A percentile compares a stretch with the other conserved stretches of the same genome.
Evolutionary conservation across 2,888 invertebrate species (phyloP).

Genomic region (Eretmocerus hayati): DNA sequence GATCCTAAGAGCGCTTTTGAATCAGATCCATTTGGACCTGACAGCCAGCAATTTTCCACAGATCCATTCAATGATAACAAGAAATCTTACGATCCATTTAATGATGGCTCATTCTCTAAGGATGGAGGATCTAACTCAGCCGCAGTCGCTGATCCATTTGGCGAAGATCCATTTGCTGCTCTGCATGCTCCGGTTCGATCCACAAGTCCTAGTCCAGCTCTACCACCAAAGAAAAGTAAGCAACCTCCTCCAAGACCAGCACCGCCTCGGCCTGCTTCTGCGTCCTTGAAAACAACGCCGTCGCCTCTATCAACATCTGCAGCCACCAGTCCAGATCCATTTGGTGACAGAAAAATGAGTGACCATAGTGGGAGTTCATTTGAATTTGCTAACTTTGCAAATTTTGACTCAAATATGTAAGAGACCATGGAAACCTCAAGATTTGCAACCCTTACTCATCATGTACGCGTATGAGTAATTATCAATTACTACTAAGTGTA

Average conservation of each 20-base stretch:
- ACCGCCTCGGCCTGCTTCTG: slow-evolving; percentile 60
- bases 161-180: slow-evolving; percentile 85
- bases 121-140: not conserved
- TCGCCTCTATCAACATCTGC: slow-evolving; percentile 50
- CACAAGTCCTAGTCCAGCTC: slow-evolving; percentile 55
- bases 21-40: not conserved
- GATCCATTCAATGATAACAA: not conserved
- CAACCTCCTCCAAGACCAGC: slow-evolving; percentile 84
- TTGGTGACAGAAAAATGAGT: slow-evolving; percentile 39
- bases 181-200: slow-evolving; percentile 69
- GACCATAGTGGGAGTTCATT: slow-evolving; percentile 37
- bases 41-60: not conserved
- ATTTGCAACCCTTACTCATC: too few species aligned
- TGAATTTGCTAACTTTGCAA: slow-evolving; percentile 72
- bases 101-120: not conserved
- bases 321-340: slow-evolving; percentile 46
- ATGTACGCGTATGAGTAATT: not conserved
- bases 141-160: slow-evolving; percentile 65
- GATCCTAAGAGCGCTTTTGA: not conserved
- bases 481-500: not conserved
- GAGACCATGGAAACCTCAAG: too few species aligned
- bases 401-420: too few species aligned
- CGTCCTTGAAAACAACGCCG: slow-evolving; percentile 47
- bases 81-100: not conserved
- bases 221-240: slow-evolving; percentile 78